Evolutionary conservation across 2,113 vertebrate species (phyloP), one percentile per base, ranked within the genome.

Genomic region (Myiopsitta monachus): DNA sequence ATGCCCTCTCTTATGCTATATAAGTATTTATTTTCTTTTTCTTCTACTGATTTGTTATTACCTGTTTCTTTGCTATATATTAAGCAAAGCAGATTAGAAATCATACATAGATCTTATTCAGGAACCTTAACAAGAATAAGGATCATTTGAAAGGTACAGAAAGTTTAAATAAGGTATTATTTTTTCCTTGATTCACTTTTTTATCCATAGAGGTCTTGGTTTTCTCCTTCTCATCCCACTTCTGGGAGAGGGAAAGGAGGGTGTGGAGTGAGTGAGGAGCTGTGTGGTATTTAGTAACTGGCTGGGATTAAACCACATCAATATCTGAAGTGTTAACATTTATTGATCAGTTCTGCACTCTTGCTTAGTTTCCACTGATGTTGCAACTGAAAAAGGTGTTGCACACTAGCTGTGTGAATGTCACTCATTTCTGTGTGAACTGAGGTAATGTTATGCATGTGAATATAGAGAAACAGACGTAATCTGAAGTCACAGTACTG

Each of bases 1-100:
- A 0, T 33, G 28, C 9, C 33, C 33, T 54, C 5, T 62, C 26
- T 87, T 44, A 62, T 0, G 2, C 10, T 64, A 14, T 36, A 28
- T 15, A 10, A 22, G 24, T 22, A 24, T 36, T 33, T n/a, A 31
- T 57, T 14, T 59, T 59, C 33, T 24, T 59, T 59, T 59, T 59
- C 57, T 36, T 59, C 22, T 59, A 59, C 22, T 59, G 57, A 36
- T 24, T 74, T 78, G 73, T 61, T 27, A 51, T 61, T 84, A 61
- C 18, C 14, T 59, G 2, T 46, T 39, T 51, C 27, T 64, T 11
- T 1, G 6, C 57, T 69, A 24, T 4, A 18, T 38, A 41, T 22
- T 63, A 62, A 90, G 24, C 4, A 83, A 91, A 88, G 6, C 2
- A 63, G 26, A n/a, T 41, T 72, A 90, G 30, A 81, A 51, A 47